These are phyloP conservation scores for Gopherus evgoodei DNA, from an alignment of 2,113 vertebrate genomes.

Conservation along the genomic window DNA sequence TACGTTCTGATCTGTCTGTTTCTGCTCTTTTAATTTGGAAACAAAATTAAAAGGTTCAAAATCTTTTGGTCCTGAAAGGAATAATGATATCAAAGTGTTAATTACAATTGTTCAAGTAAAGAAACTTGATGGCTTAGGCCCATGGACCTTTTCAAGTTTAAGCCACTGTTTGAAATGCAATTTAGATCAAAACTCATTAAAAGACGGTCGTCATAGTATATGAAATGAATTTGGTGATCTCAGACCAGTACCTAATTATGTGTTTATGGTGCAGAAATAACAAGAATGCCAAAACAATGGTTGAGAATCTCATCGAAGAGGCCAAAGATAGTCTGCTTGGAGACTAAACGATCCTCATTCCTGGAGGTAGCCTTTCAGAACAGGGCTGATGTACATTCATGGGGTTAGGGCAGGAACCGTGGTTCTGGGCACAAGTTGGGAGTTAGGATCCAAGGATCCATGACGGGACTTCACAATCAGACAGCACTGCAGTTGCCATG, in stretches of 20 bases:
- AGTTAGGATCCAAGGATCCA: background rate
- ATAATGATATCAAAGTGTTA: background rate
- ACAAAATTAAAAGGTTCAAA: background rate
- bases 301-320: background rate
- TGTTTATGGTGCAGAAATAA: background rate
- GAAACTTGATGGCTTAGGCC: background rate
- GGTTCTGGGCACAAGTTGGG: background rate
- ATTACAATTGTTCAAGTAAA: background rate
- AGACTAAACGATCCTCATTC: background rate
- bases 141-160: background rate
- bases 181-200: background rate
- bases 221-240: background rate
- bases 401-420: background rate
- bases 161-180: background rate
- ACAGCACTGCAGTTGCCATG: background rate
- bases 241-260: background rate
- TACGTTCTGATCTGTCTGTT: background rate
- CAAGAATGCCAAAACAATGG: background rate
- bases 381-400: background rate
- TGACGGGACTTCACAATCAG: background rate
- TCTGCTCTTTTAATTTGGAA: background rate
- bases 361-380: background rate
- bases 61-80: rapidly evolving
- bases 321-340: background rate
- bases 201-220: rapidly evolving